A percentile compares a stretch with the other conserved stretches of the same genome.
Evolutionary conservation across 2,797 vertebrate genomes (phyloP).

Genomic region (Bufotes viridis): DNA sequence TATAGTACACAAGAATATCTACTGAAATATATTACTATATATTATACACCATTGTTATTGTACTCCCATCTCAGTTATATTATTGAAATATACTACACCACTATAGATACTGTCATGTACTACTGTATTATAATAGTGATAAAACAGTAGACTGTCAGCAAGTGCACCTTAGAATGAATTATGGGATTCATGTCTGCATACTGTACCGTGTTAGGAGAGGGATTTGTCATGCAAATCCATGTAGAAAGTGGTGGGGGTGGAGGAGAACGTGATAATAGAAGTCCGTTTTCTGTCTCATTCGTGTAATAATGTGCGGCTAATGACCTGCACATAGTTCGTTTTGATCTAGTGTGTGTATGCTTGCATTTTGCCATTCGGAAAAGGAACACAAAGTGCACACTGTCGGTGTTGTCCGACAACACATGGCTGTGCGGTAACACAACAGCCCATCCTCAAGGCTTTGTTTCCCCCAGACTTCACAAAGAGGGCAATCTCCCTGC

Average conservation of each 20-base stretch:
- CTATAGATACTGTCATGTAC: neutral
- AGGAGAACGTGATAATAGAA: slow-evolving; percentile 52
- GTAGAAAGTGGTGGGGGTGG: slow-evolving; percentile 39
- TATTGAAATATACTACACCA: neutral
- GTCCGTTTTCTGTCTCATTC: slow-evolving; percentile 55
- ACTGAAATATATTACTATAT: neutral
- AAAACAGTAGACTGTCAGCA: neutral
- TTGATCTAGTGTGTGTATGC: slow-evolving; percentile 18
- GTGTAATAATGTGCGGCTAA: slow-evolving; percentile 62
- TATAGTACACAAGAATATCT: neutral
- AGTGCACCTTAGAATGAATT: neutral
- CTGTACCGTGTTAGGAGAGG: slow-evolving; percentile 49
- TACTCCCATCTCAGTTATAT: neutral
- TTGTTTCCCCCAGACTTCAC: slow-evolving; percentile 46
- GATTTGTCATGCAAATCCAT: slow-evolving; percentile 61
- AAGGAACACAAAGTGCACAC: slow-evolving; percentile 58
- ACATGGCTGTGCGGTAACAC: slow-evolving; percentile 31
- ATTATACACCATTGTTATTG: neutral
- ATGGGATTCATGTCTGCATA: slow-evolving; percentile 42
- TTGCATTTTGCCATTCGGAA: slow-evolving; percentile 59
- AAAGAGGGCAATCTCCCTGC: slow-evolving; percentile 34
- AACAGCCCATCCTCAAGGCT: slow-evolving; percentile 49
- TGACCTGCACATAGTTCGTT: slow-evolving; percentile 64
- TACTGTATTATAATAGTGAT: neutral
- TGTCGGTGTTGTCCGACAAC: slow-evolving; percentile 60